Percentiles rank a stretch among this genome's conserved stretches.
Conservation (phyloP, 2,888 invertebrate genomes). For the Adelphocoris suturalis region DNA sequence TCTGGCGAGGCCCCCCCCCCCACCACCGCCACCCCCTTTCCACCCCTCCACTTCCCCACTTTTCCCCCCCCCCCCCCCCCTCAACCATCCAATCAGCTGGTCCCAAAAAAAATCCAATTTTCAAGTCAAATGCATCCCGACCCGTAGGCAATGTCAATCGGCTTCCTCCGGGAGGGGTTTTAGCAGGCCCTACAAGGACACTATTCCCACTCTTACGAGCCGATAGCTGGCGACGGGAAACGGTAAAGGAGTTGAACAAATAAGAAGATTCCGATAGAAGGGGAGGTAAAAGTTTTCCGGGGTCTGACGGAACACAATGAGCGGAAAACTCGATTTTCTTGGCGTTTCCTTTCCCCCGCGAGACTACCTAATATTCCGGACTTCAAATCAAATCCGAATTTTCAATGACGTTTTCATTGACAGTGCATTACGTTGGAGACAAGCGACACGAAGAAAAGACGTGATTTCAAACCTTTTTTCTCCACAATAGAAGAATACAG, state of each 20-base stretch:
- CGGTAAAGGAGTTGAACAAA: conserved; percentile 34
- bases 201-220: no score
- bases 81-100: background rate
- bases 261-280: background rate
- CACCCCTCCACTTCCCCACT: background rate
- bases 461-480: no score
- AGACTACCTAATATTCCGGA: background rate
- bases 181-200: background rate
- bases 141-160: conserved; percentile 9
- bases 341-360: background rate
- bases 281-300: background rate
- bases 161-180: background rate
- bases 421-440: no score
- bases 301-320: background rate
- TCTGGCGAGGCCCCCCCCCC: background rate
- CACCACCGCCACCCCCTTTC: background rate
- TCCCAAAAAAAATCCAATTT: conserved; percentile 23
- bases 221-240: background rate
- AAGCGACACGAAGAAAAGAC: no score
- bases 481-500: no score
- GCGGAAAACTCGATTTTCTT: background rate
- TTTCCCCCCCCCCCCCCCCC: background rate
- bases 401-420: background rate
- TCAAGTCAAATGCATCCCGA: conserved; percentile 29
- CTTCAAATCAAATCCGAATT: background rate